Conservation (phyloP, 2,888 invertebrate species). For the Caenorhabditis becei region DNA sequence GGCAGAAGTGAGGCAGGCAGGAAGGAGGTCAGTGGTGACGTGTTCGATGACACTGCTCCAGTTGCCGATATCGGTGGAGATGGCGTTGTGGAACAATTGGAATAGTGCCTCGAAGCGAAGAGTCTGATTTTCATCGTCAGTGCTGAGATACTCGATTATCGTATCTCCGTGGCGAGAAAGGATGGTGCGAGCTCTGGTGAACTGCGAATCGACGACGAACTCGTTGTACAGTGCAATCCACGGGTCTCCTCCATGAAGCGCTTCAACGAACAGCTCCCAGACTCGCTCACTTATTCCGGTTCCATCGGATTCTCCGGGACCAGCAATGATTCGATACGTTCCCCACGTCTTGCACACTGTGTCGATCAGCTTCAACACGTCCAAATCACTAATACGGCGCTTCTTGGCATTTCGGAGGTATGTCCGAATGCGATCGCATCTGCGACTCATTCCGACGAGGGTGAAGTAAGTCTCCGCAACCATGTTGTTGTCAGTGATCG, state of each 20-base stretch:
- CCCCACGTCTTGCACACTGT: constrained; percentile 57
- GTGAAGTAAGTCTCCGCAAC: constrained; percentile 63
- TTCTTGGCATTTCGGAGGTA: constrained; percentile 61
- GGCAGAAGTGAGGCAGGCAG: constrained; percentile 22
- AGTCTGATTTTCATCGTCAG: constrained; percentile 1
- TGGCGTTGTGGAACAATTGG: constrained; percentile 26
- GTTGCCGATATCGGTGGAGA: constrained; percentile 46
- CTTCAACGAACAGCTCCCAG: constrained; percentile 66
- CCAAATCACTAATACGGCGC: constrained; percentile 60
- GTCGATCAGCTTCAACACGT: constrained; percentile 48
- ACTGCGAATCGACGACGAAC: constrained; percentile 23
- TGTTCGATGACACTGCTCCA: constrained; percentile 63
- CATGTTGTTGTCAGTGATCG: constrained; percentile 65
- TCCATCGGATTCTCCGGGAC: constrained; percentile 30
- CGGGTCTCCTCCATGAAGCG: constrained; percentile 50
- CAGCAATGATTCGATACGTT: constrained; percentile 61
- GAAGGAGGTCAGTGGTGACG: constrained; percentile 57
- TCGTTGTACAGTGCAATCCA: constrained; percentile 61
- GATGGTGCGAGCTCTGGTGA: constrained; percentile 62
- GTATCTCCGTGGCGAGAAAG: constrained; percentile 54
- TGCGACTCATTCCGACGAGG: constrained; percentile 50
- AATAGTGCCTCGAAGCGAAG: constrained; percentile 32
- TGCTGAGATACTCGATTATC: constrained; percentile 36
- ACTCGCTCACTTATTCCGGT: constrained; percentile 8
- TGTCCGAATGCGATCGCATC: constrained; percentile 59